Base-by-base conservation (phyloP, 2,113 vertebrate genomes). In the Thamnaconus septentrionalis region DNA sequence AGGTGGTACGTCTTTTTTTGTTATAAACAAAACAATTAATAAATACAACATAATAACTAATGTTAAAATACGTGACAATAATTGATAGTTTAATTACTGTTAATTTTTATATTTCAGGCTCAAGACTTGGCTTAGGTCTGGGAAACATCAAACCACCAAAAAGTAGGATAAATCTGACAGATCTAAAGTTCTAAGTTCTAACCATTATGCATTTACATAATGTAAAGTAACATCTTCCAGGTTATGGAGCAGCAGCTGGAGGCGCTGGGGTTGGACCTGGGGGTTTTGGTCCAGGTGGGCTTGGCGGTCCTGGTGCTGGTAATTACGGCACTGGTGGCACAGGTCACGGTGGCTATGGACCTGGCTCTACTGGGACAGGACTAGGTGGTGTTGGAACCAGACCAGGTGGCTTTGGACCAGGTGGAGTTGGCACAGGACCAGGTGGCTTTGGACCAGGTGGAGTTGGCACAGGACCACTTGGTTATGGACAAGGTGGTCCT, bases 141-240 rank as follows among this genome's bases (percentile, higher is more conserved):
- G 67, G 79, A 40, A 61, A 77, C 41, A 71, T 72, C 4, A 88
- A 90, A 86, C 77, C 84, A 60, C 5, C 62, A 44, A 90, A 90
- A 86, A 69, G 88, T 90, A 85, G 5, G 79, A 61, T 39, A 53
- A 67, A 56, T 18, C 18, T 12, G 9, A 55, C 7, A 43, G 5
- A 64, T 10, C 60, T 41, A 44, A 11, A 79, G 18, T 31, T 31
- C 18, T 31, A 31, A 31, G 18, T 31, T 31, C 18, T 31, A 31
- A 31, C 18, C 18, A 31, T 31, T 31, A 31, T 31, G 18, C 18
- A 31, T 31, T 31, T 31, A 31, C 18, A 31, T 31, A 50, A 46
- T 40, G 4, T 8, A 60, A 40, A 49, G 3, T 61, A 60, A 1
- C 58, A 31, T 74, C 58, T 58, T 3, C 56, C 75, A 86, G 88